Conservation (phyloP, 2,797 vertebrate species). For the Enteromius paludinosus region DNA sequence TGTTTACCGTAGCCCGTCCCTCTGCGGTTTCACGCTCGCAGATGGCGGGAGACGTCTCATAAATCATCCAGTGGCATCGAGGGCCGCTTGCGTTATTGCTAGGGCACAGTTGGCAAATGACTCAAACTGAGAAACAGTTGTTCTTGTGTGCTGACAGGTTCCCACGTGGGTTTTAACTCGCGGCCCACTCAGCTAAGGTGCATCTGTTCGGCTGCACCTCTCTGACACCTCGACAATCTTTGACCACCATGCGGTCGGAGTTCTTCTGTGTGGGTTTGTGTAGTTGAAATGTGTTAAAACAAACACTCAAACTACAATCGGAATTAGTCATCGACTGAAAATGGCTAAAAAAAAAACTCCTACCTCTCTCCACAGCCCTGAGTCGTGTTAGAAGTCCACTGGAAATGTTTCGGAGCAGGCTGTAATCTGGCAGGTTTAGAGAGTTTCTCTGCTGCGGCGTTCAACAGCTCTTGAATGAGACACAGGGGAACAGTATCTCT, state of each 20-base stretch:
- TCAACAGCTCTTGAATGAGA: conserved; percentile 57
- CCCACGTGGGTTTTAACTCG: conserved; percentile 48
- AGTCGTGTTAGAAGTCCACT: neutral
- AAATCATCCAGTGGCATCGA: conserved; percentile 50
- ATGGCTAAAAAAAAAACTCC: conserved; percentile 23
- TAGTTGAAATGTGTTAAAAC: neutral
- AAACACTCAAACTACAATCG: neutral
- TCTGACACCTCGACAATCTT: conserved; percentile 7
- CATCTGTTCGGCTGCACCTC: conserved; percentile 51
- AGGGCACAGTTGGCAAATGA: conserved; percentile 50
- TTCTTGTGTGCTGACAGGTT: conserved; percentile 56
- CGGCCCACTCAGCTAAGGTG: conserved; percentile 53
- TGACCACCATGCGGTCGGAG: neutral
- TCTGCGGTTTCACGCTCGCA: neutral
- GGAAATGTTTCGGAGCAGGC: neutral
- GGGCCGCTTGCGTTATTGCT: conserved; percentile 21
- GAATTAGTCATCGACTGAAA: neutral
- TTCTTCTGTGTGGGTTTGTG: neutral
- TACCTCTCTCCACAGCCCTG: conserved; percentile 42
- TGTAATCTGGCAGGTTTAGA: conserved; percentile 46
- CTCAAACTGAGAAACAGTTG: conserved; percentile 60
- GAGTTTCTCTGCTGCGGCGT: conserved; percentile 49
- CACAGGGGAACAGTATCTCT: conserved; percentile 55
- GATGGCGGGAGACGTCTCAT: conserved; percentile 46
- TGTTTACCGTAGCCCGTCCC: conserved; percentile 42